Evolutionary conservation across 2,888 invertebrate species (phyloP).

Genomic region (Cerastoderma edule): DNA sequence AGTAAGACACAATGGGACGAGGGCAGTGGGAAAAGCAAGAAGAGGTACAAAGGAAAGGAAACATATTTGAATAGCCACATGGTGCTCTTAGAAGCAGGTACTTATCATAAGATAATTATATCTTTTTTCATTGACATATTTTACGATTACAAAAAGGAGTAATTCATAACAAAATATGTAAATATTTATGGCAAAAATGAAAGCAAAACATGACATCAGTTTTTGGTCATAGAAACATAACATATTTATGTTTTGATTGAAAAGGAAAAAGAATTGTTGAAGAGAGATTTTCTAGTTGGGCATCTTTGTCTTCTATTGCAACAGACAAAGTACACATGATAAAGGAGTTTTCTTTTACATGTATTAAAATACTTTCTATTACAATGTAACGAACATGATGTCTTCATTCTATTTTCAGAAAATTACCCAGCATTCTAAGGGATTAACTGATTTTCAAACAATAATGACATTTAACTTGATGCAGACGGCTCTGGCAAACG

Average conservation of each 20-base stretch:
- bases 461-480: neutral
- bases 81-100: constrained; percentile 69
- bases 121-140: neutral
- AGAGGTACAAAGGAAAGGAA: constrained; percentile 74
- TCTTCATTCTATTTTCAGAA: neutral
- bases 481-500: neutral
- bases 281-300: too few species aligned
- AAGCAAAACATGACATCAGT: neutral
- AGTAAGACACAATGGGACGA: constrained; percentile 78
- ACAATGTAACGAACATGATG: neutral
- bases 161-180: neutral
- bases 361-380: too few species aligned
- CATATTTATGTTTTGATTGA: neutral
- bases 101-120: neutral
- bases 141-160: neutral
- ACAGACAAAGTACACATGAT: too few species aligned
- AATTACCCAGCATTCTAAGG: neutral
- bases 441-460: neutral
- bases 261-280: too few species aligned
- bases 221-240: neutral
- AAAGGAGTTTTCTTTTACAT: too few species aligned
- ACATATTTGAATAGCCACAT: constrained; percentile 72
- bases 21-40: constrained; percentile 68
- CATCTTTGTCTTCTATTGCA: too few species aligned
- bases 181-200: neutral